phyloP scores from a whole-genome alignment of 1,140 invertebrate genomes.

The Pseudachorutes palmiensis region DNA sequence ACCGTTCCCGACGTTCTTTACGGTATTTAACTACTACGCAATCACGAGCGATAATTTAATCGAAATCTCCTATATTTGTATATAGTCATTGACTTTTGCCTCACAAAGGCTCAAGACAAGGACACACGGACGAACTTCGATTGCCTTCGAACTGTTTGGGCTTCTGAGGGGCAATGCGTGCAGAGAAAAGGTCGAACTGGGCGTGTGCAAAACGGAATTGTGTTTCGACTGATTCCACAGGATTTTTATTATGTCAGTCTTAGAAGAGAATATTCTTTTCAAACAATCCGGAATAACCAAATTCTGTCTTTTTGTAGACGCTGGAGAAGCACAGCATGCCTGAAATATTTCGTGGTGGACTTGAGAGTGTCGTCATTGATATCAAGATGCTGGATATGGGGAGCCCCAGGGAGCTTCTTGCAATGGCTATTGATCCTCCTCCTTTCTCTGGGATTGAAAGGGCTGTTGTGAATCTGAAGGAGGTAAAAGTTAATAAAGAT shows the following conservation, averaged over 20 bases:
- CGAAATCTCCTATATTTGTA: constrained; percentile 30
- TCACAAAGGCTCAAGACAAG: constrained; percentile 71
- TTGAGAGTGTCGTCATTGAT: constrained; percentile 69
- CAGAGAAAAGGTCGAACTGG: constrained; percentile 87
- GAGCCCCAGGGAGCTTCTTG: constrained; percentile 70
- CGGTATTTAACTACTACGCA: constrained; percentile 42
- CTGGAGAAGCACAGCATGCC: constrained; percentile 54
- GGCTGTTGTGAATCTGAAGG: constrained; percentile 76
- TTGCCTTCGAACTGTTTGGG: constrained; percentile 71
- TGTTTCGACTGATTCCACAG: constrained; percentile 71
- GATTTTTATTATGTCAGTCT: constrained; percentile 56
- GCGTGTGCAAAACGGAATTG: constrained; percentile 71
- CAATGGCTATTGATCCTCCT: constrained; percentile 77
- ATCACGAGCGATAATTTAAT: neutral
- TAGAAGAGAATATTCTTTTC: neutral
- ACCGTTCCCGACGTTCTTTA: constrained; percentile 88
- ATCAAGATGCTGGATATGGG: constrained; percentile 76
- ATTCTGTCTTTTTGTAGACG: constrained; percentile 30
- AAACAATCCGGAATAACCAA: too few species aligned
- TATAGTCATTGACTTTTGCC: constrained; percentile 89
- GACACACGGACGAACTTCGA: constrained; percentile 70
- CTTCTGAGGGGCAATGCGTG: constrained; percentile 75
- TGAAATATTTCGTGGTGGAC: constrained; percentile 69
- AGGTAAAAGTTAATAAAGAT: constrained; percentile 48
- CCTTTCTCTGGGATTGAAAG: constrained; percentile 68